Evolutionary conservation across 2,888 invertebrate genomes (phyloP).

Genomic region (Poecilobothrus nobilitatus): DNA sequence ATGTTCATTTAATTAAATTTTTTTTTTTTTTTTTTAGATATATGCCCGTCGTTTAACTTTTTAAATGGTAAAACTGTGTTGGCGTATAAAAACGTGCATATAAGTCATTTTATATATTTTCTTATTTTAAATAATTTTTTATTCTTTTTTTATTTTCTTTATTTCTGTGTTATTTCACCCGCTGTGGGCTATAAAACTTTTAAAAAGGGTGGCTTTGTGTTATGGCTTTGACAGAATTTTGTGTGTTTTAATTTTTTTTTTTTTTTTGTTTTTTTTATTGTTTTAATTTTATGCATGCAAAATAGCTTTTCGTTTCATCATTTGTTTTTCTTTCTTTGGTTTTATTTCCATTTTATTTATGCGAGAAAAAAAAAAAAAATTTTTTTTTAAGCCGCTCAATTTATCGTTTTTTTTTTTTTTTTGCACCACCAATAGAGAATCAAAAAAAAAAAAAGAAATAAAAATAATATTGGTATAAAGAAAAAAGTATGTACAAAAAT

Average conservation of each 20-base stretch:
- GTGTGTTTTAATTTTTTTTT: not conserved
- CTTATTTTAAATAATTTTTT: too few species aligned
- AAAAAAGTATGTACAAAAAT: not conserved
- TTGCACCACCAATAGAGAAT: not conserved
- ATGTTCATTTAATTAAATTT: too few species aligned
- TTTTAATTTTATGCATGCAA: not conserved
- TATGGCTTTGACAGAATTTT: constrained; percentile 1
- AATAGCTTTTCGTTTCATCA: not conserved
- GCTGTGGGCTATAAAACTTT: not conserved
- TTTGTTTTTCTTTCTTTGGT: too few species aligned
- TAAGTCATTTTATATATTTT: too few species aligned
- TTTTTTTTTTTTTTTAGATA: too few species aligned
- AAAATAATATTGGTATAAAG: not conserved
- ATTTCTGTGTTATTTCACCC: not conserved
- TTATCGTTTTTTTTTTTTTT: not conserved
- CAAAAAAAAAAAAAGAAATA: not conserved
- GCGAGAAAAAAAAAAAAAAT: not conserved
- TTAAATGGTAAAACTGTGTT: too few species aligned
- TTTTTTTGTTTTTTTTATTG: not conserved
- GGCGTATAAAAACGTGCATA: too few species aligned
- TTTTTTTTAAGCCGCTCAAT: not conserved
- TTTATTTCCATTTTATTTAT: not conserved
- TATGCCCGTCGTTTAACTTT: too few species aligned
- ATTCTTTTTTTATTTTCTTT: not conserved
- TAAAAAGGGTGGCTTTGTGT: not conserved